Percentiles rank a stretch among this genome's conserved stretches.
Evolutionary conservation across 1,140 invertebrate genomes (phyloP).

Genomic region (Lanistes nyassanus): DNA sequence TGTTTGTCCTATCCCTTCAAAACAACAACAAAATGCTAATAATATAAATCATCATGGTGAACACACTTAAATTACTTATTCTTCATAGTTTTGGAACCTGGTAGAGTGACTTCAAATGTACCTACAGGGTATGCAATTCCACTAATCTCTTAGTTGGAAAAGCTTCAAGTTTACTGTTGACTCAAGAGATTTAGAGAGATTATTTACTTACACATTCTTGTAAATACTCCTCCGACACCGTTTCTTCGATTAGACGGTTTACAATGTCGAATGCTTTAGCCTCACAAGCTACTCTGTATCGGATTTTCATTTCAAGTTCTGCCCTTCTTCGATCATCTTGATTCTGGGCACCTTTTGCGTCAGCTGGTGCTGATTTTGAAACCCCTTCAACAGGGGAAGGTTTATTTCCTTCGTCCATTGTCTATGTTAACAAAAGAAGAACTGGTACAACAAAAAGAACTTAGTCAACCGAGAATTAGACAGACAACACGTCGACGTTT

Average conservation of each 20-base stretch:
- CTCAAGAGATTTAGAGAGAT: too few species aligned
- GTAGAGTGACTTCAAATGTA: too few species aligned
- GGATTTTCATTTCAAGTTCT: conserved; percentile 34
- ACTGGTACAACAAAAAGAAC: too few species aligned
- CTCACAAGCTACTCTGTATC: conserved; percentile 37
- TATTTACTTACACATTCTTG: conserved; percentile 36
- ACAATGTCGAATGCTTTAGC: conserved; percentile 43
- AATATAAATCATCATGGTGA: not conserved
- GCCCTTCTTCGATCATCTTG: conserved; percentile 19
- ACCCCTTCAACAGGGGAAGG: not conserved
- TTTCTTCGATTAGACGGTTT: conserved; percentile 32
- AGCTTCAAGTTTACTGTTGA: too few species aligned
- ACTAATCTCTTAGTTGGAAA: too few species aligned
- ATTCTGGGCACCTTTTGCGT: not conserved
- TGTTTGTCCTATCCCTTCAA: too few species aligned
- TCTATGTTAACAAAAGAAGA: too few species aligned
- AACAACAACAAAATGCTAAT: too few species aligned
- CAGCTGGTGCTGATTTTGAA: not conserved
- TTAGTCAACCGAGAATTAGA: too few species aligned
- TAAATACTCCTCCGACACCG: conserved; percentile 31
- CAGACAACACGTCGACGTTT: too few species aligned
- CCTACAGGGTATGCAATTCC: too few species aligned
- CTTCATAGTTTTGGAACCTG: not conserved
- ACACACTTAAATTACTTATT: not conserved
- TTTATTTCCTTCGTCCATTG: too few species aligned